A percentile compares a stretch with the other conserved stretches of the same genome.
phyloP scores from a whole-genome alignment of 2,888 invertebrate genomes.

The Phyllotreta cruciferae region DNA sequence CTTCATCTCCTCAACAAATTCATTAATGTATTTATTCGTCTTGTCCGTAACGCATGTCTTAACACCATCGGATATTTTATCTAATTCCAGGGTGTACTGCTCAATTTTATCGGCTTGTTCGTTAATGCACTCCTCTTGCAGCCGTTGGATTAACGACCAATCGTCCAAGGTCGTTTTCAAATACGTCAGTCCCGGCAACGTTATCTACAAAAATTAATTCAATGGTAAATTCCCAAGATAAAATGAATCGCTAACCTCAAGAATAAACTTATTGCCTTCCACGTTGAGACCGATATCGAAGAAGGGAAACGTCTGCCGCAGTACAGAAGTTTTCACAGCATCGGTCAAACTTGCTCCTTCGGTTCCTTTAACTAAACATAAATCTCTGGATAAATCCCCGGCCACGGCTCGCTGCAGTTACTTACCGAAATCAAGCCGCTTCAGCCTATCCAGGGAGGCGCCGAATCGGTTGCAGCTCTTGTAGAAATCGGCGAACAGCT shows the following conservation, averaged over 20 bases:
- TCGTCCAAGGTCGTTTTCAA: constrained; percentile 28
- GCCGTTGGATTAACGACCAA: constrained; percentile 30
- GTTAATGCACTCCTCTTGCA: constrained; percentile 21
- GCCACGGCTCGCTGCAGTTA: not conserved
- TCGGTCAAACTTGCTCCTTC: constrained; percentile 6
- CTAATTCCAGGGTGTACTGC: constrained; percentile 11
- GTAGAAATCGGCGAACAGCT: constrained; percentile 27
- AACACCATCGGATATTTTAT: constrained; percentile 7
- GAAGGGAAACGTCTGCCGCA: constrained; percentile 29
- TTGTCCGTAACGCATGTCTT: constrained; percentile 12
- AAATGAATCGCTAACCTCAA: constrained; percentile 25
- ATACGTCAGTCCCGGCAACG: constrained; percentile 14
- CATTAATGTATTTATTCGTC: constrained; percentile 14
- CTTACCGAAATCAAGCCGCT: constrained; percentile 22
- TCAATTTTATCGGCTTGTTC: constrained; percentile 6
- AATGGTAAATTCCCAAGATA: not conserved
- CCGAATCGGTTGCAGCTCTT: constrained; percentile 15
- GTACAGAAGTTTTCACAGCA: constrained; percentile 14
- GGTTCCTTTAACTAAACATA: constrained; percentile 12
- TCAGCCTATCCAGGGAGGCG: constrained; percentile 8
- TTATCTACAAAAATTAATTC: constrained; percentile 17
- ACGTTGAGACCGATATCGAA: constrained; percentile 32
- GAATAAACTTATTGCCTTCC: constrained; percentile 5
- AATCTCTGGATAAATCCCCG: not conserved
- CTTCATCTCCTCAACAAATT: constrained; percentile 25